Evolutionary conservation across 2,797 vertebrate species (phyloP).

Genomic region (Pseudochromis fuscus): DNA sequence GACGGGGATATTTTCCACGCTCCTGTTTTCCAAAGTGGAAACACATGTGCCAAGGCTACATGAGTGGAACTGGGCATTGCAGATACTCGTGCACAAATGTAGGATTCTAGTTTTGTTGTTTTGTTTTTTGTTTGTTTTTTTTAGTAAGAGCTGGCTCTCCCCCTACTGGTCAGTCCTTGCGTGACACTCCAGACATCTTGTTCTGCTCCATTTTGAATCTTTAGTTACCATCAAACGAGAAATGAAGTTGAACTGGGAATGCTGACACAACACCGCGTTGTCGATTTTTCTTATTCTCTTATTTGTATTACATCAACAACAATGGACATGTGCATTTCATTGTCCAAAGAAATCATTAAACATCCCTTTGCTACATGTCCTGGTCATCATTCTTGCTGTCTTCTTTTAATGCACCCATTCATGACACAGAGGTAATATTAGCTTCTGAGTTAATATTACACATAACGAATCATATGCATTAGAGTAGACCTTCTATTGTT

Average conservation of each 20-base stretch:
- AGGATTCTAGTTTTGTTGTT: constrained; percentile 26
- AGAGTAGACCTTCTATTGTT: constrained; percentile 60
- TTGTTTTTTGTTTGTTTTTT: constrained; percentile 4
- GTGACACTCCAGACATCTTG: constrained; percentile 62
- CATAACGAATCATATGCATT: constrained; percentile 49
- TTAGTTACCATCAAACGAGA: constrained; percentile 46
- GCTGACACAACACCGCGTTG: constrained; percentile 71
- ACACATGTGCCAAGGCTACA: constrained; percentile 47
- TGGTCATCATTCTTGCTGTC: constrained; percentile 79
- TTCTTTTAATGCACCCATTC: constrained; percentile 66
- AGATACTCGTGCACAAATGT: constrained; percentile 49
- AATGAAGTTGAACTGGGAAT: constrained; percentile 77
- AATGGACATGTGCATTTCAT: constrained; percentile 84
- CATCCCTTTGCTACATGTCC: constrained; percentile 85
- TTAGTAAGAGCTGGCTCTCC: constrained; percentile 74
- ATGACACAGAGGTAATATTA: constrained; percentile 73
- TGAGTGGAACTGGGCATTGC: constrained; percentile 49
- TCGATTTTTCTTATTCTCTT: constrained; percentile 76
- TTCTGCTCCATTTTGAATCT: constrained; percentile 68
- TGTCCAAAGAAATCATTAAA: constrained; percentile 86
- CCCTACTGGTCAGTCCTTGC: constrained; percentile 69
- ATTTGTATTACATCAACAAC: constrained; percentile 82
- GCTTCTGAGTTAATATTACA: constrained; percentile 78
- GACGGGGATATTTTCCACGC: constrained; percentile 32
- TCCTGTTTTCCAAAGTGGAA: constrained; percentile 44